phyloP scores from a whole-genome alignment of 2,797 vertebrate genomes.

The Pantherophis alleghaniensis region DNA sequence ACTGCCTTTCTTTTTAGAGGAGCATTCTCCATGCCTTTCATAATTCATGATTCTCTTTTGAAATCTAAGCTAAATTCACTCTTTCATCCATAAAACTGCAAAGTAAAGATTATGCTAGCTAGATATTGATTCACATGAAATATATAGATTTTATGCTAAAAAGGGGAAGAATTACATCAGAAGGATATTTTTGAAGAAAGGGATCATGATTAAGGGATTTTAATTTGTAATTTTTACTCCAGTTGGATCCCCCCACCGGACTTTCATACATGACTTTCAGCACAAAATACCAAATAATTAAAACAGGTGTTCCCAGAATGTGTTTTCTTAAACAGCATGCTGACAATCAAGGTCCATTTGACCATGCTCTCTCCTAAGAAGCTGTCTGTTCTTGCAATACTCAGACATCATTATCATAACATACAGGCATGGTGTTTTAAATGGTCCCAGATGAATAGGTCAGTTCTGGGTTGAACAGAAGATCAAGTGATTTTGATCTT shows the following conservation, averaged over 20 bases:
- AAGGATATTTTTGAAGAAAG: not conserved
- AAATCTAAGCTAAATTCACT: not conserved
- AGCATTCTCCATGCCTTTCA: not conserved
- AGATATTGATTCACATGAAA: constrained; percentile 1
- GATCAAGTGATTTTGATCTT: constrained; percentile 11
- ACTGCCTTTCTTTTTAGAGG: constrained; percentile 4
- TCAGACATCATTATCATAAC: not conserved
- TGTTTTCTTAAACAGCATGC: not conserved
- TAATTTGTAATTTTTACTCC: not conserved
- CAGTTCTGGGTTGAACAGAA: constrained; percentile 10
- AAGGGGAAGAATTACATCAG: not conserved
- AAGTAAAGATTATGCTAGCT: not conserved
- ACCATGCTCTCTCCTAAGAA: not conserved
- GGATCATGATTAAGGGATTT: not conserved
- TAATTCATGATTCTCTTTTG: not conserved
- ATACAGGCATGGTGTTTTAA: not conserved
- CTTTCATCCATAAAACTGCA: not conserved
- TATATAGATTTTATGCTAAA: not conserved
- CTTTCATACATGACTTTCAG: not conserved
- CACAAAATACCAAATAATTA: not conserved
- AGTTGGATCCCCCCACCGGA: not conserved
- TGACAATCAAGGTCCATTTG: not conserved
- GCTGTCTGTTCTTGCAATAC: not conserved
- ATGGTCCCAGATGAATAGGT: constrained; percentile 2
- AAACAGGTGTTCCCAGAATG: not conserved